Conservation (phyloP, 2,888 invertebrate species). For the Pocota personata region DNA sequence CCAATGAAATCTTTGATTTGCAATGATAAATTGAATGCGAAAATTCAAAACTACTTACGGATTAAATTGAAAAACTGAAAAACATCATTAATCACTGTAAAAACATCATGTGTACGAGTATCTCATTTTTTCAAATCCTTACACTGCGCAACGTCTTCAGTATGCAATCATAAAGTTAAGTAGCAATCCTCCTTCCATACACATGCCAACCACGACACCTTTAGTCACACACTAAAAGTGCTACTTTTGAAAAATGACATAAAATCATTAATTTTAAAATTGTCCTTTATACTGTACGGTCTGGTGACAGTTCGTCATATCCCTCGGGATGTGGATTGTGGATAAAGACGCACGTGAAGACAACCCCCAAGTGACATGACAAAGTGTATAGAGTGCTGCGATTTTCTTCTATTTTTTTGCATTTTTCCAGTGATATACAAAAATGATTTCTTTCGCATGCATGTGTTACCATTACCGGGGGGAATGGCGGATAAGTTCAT, state of each 20-base stretch:
- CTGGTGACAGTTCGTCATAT: constrained; percentile 70
- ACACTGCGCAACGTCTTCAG: background rate
- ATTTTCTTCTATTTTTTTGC: constrained; percentile 52
- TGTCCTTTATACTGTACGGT: constrained; percentile 43
- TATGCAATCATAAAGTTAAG: constrained; percentile 48
- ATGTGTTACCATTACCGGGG: constrained; percentile 59
- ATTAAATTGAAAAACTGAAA: constrained; percentile 8
- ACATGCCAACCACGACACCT: constrained; percentile 26
- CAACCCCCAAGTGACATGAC: constrained; percentile 40
- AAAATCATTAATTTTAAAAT: constrained; percentile 70
- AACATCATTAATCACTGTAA: constrained; percentile 53
- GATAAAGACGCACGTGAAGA: constrained; percentile 55
- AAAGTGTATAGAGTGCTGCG: constrained; percentile 29
- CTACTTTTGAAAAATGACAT: constrained; percentile 60
- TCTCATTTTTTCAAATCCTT: background rate
- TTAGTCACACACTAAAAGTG: constrained; percentile 56
- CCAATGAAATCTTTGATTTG: background rate
- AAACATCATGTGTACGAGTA: constrained; percentile 12
- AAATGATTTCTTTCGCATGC: constrained; percentile 45
- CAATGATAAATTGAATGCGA: background rate
- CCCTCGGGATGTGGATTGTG: constrained; percentile 50
- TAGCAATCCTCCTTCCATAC: constrained; percentile 10
- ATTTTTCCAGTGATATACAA: constrained; percentile 48
- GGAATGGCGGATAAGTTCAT: constrained; percentile 30
- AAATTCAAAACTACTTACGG: constrained; percentile 28